Conservation (phyloP, 2,113 vertebrate genomes). For the Halcyon senegalensis region DNA sequence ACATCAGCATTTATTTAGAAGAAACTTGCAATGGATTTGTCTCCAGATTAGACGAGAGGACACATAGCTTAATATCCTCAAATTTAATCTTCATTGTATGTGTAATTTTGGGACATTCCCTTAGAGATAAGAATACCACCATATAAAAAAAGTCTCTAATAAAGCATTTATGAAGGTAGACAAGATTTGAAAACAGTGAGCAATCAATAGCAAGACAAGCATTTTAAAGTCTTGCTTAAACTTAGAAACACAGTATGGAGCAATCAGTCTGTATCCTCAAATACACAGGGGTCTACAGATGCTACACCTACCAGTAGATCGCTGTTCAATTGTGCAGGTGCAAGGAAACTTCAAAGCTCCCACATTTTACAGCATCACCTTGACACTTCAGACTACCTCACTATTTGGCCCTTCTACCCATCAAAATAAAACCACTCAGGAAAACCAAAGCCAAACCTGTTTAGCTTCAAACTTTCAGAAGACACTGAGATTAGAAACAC, state of each 20-base stretch:
- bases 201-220: background rate
- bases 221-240: background rate
- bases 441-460: background rate
- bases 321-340: background rate
- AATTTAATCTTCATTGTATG: background rate
- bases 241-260: background rate
- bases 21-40: background rate
- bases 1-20: background rate
- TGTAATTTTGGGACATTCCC: background rate
- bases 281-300: background rate
- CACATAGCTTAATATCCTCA: background rate
- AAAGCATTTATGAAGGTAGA: background rate
- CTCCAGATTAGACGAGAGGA: background rate
- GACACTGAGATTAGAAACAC: background rate
- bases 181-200: background rate
- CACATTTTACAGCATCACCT: background rate
- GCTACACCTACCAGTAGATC: background rate
- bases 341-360: background rate
- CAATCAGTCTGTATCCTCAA: background rate
- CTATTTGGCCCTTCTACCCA: background rate
- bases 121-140: background rate
- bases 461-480: background rate
- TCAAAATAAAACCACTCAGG: background rate
- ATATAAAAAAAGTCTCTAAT: background rate
- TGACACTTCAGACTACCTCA: background rate